Conservation (phyloP, 1,140 invertebrate genomes). For the Drosophila funebris region DNA sequence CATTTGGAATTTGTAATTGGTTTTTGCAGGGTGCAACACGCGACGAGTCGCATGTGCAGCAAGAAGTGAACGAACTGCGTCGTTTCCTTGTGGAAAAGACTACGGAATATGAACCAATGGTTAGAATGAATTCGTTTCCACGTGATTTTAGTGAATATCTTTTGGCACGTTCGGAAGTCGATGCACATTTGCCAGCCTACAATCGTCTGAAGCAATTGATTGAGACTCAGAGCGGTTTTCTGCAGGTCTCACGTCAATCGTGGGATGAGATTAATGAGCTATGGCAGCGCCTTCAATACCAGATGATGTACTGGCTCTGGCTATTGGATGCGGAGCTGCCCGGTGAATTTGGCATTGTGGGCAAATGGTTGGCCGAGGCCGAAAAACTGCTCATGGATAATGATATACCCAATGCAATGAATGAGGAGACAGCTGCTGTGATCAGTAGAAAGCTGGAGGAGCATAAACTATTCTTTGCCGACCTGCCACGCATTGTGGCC, state of each 20-base stretch:
- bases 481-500: slow-evolving; percentile 90
- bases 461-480: slow-evolving; percentile 94
- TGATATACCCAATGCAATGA: slow-evolving; percentile 91
- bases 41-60: slow-evolving; percentile 86
- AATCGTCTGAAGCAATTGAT: slow-evolving; percentile 90
- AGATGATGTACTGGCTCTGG: slow-evolving; percentile 94
- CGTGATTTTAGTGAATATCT: slow-evolving; percentile 89
- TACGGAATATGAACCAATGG: slow-evolving; percentile 85
- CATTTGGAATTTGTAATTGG: slow-evolving; percentile 1
- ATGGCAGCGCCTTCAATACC: slow-evolving; percentile 90
- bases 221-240: slow-evolving; percentile 89
- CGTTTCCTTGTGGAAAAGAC: slow-evolving; percentile 92
- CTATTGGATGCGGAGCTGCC: slow-evolving; percentile 92
- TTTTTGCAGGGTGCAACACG: slow-evolving; percentile 66
- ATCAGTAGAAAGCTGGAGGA: slow-evolving; percentile 95
- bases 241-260: slow-evolving; percentile 91
- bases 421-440: slow-evolving; percentile 93
- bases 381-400: slow-evolving; percentile 92
- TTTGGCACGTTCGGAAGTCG: slow-evolving; percentile 88
- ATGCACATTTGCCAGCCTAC: slow-evolving; percentile 88
- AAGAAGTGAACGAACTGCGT: slow-evolving; percentile 91
- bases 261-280: slow-evolving; percentile 91
- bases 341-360: slow-evolving; percentile 92
- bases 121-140: slow-evolving; percentile 88
- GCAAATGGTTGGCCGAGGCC: slow-evolving; percentile 94